Evolutionary conservation across 2,797 vertebrate genomes (phyloP), one percentile per base, ranked within the genome.

Genomic region (Cyclopterus lumpus): DNA sequence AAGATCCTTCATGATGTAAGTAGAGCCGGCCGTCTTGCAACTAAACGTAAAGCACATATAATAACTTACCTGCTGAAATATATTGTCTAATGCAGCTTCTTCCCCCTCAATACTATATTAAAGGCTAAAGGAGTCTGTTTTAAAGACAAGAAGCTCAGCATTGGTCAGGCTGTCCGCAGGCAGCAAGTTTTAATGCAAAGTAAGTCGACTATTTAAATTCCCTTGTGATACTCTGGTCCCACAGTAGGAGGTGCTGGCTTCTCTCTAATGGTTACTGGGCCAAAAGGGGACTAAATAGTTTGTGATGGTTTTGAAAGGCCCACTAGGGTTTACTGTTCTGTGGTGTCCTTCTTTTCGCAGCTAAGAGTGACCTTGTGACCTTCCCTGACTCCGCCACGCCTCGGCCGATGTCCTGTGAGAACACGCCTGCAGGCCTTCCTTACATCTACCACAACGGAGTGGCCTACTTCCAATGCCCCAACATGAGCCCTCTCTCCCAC

Each of bases 391-490:
- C 42, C 4, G 24, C 90, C 72, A 61, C 90, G 75, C 92, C 94
- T 86, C 69, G 92, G 72, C 91, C 94, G 32, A 91, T 93, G 73
- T 81, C 93, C 60, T 72, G 61, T 16, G 92, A 93, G 82, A 96
- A 95, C 48, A 96, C 96, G 55, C 92, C 95, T 18, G 95, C 94
- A 53, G 96, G 96, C 8, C 94, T 91, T 79, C 96, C 96, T 5
- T 96, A 96, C 61, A 93, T 95, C 79, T 96, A 95, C 78, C 94
- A 95, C 87, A 96, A 97, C 18, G 96, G 96, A 58, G 92, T 96
- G 84, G 95, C 96, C 81, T 97, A 97, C 87, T 97, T 97, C 92
- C 93, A 94, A 77, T 90, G 87, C 15, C 90, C 94, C 46, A 95
- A 93, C 71, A 84, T 91, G 67, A 79, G 83, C 81, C 87, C 94